Conservation (phyloP, 2,113 vertebrate genomes). For the Platysternon megacephalum region DNA sequence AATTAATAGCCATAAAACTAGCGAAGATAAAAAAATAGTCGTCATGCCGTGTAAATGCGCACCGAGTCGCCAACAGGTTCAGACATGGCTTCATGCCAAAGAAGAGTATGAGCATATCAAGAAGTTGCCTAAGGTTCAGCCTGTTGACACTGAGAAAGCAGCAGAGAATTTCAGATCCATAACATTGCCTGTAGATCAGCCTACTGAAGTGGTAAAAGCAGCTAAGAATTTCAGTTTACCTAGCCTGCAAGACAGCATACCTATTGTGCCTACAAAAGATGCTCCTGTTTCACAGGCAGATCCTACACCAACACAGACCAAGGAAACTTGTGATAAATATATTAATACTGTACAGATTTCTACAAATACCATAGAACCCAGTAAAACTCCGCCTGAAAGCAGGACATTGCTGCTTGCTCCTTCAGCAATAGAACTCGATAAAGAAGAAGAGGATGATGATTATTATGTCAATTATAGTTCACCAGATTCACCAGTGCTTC, state of each 20-base stretch:
- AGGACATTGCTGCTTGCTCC: conserved; percentile 27
- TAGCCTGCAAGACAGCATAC: conserved; percentile 67
- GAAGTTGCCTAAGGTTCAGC: conserved; percentile 75
- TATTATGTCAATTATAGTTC: conserved; percentile 76
- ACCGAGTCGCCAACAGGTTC: conserved; percentile 90
- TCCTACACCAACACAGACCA: conserved; percentile 59
- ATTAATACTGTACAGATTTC: conserved; percentile 65
- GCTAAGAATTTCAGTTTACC: conserved; percentile 60
- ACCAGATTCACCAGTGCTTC: conserved; percentile 85
- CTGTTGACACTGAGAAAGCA: conserved; percentile 66
- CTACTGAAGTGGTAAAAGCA: conserved; percentile 66
- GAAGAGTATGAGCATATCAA: conserved; percentile 90
- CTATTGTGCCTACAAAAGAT: conserved; percentile 73
- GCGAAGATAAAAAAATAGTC: conserved; percentile 89
- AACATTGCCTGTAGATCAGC: conserved; percentile 64
- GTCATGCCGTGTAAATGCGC: conserved; percentile 96
- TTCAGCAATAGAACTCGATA: conserved; percentile 61
- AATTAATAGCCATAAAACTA: conserved; percentile 73
- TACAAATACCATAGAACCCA: conserved; percentile 43
- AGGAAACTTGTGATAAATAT: conserved; percentile 72
- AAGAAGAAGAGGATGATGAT: conserved; percentile 73
- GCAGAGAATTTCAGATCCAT: conserved; percentile 53
- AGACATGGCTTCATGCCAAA: conserved; percentile 94
- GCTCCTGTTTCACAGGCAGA: conserved; percentile 59
- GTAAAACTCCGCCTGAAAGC: conserved; percentile 61